These are phyloP conservation scores for Vanessa tameamea DNA, from an alignment of 1,140 invertebrate species.

Conservation along the genomic window DNA sequence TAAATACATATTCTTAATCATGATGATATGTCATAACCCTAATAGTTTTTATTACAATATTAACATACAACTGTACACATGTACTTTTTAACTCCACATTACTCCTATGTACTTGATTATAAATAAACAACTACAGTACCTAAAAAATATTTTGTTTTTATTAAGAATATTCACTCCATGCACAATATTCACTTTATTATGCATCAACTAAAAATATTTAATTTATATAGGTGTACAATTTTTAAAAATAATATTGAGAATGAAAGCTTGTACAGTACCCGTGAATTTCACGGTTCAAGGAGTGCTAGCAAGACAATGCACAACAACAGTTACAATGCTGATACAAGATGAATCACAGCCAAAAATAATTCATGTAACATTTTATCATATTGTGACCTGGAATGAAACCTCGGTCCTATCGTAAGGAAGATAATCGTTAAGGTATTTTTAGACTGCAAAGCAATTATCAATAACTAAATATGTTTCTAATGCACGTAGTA, in stretches of 20 bases:
- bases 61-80: too few relatives aligned
- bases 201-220: not conserved
- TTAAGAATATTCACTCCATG: too few relatives aligned
- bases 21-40: too few relatives aligned
- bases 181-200: not conserved
- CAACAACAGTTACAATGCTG: conserved; percentile 23
- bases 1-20: too few relatives aligned
- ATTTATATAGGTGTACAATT: not conserved
- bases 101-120: too few relatives aligned
- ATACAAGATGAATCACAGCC: conserved; percentile 37
- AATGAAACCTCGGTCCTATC: conserved; percentile 12
- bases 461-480: conserved; percentile 42
- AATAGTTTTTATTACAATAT: too few relatives aligned
- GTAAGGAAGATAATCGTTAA: conserved; percentile 33
- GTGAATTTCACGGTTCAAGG: conserved; percentile 41
- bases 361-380: conserved; percentile 36
- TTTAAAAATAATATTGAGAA: conserved; percentile 2
- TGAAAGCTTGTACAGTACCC: conserved; percentile 3
- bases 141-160: too few relatives aligned
- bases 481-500: conserved; percentile 27
- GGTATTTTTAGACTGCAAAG: conserved; percentile 46
- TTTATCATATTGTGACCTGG: conserved; percentile 38
- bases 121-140: too few relatives aligned
- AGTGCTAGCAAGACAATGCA: conserved; percentile 26
- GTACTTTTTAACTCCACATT: too few relatives aligned